Percentiles rank a stretch among this genome's conserved stretches.
Evolutionary conservation across 2,888 invertebrate genomes (phyloP).

Genomic region (Beris chalybata): DNA sequence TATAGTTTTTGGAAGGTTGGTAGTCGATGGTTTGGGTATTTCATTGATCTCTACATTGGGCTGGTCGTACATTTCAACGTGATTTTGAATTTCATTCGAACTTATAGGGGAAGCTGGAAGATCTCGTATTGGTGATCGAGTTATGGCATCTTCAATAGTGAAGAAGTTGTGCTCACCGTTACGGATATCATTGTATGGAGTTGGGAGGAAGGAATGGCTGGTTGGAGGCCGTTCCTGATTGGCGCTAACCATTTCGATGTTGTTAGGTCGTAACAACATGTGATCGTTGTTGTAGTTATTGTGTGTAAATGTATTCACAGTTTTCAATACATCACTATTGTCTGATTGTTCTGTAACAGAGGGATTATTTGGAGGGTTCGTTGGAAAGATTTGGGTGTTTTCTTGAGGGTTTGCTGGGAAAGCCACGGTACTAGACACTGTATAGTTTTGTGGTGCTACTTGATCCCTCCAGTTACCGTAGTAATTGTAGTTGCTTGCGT

Average conservation of each 20-base stretch:
- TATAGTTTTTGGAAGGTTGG: conserved; percentile 41
- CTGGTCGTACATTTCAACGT: neutral
- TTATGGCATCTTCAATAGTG: conserved; percentile 42
- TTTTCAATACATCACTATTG: neutral
- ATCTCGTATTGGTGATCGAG: conserved; percentile 32
- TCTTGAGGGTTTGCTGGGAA: conserved; percentile 22
- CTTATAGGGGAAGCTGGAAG: conserved; percentile 16
- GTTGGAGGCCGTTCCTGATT: conserved; percentile 10
- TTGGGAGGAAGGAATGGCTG: conserved; percentile 35
- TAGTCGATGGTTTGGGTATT: conserved; percentile 40
- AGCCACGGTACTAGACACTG: conserved; percentile 12
- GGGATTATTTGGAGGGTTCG: conserved; percentile 14
- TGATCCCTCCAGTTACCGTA: neutral
- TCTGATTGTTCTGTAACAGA: neutral
- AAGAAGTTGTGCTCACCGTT: conserved; percentile 40
- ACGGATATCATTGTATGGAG: conserved; percentile 24
- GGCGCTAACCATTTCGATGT: neutral
- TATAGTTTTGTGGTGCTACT: conserved; percentile 4
- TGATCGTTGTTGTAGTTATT: neutral
- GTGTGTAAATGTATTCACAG: neutral
- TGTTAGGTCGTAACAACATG: neutral
- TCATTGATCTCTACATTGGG: conserved; percentile 24
- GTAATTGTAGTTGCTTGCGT: conserved; percentile 30
- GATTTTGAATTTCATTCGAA: conserved; percentile 13
- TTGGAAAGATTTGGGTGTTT: conserved; percentile 5